Conservation (phyloP, 2,888 invertebrate species). For the Xylocampa areola region DNA sequence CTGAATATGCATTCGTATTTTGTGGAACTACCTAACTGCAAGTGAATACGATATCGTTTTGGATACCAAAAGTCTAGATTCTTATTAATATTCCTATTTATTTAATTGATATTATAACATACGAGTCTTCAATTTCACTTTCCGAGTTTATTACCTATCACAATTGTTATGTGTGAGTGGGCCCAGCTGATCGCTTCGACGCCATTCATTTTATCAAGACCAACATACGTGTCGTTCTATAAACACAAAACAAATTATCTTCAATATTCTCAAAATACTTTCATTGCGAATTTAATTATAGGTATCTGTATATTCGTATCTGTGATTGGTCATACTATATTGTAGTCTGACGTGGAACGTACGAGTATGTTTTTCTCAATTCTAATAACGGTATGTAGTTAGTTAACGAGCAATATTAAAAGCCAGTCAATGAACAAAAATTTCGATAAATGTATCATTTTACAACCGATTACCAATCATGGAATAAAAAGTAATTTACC, state of each 20-base stretch:
- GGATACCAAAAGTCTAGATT: not conserved
- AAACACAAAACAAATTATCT: conserved; percentile 48
- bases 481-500: conserved; percentile 13
- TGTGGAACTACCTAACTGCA: no score
- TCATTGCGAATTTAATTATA: conserved; percentile 31
- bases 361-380: no score
- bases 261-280: conserved; percentile 50
- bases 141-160: conserved; percentile 46
- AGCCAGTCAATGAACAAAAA: conserved; percentile 29
- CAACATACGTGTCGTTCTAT: conserved; percentile 32
- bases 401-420: conserved; percentile 10
- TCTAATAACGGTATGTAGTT: no score
- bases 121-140: conserved; percentile 52
- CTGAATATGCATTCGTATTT: no score
- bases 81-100: conserved; percentile 3
- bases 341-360: conserved; percentile 5
- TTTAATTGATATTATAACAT: conserved; percentile 28
- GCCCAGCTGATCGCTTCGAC: conserved; percentile 55
- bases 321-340: conserved; percentile 9
- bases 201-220: conserved; percentile 59
- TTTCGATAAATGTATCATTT: conserved; percentile 23
- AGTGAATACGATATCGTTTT: not conserved
- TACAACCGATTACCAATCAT: conserved; percentile 21
- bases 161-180: conserved; percentile 48
- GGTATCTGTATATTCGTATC: conserved; percentile 10